Evolutionary conservation across 1,140 invertebrate species (phyloP).

Genomic region (Drosophila pectinifera): DNA sequence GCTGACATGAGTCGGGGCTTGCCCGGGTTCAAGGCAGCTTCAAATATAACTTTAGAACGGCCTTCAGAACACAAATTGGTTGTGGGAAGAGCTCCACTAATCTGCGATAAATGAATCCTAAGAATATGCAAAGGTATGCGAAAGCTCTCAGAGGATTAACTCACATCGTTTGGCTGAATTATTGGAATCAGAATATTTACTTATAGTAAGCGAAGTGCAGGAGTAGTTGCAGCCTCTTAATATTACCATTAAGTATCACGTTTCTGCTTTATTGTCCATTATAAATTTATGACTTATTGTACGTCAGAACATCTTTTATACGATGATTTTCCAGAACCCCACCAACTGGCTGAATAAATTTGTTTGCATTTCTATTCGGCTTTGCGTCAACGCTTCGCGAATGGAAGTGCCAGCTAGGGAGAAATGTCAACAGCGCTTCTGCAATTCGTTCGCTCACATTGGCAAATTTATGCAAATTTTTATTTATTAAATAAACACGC

Average conservation of each 20-base stretch:
- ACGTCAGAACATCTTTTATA: neutral
- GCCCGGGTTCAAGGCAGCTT: conserved; percentile 31
- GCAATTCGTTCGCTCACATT: conserved; percentile 43
- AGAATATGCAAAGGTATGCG: neutral
- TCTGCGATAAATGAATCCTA: conserved; percentile 1
- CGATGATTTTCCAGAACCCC: conserved; percentile 13
- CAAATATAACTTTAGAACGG: conserved; percentile 11
- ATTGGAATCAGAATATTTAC: too few relatives aligned
- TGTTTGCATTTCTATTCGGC: conserved; percentile 47
- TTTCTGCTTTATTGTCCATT: neutral
- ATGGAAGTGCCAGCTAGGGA: conserved; percentile 1
- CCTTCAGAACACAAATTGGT: conserved; percentile 7
- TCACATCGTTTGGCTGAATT: neutral
- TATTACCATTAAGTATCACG: too few relatives aligned
- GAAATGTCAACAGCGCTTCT: conserved; percentile 47
- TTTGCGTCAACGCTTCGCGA: conserved; percentile 22
- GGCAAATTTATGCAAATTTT: conserved; percentile 77
- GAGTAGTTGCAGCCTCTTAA: too few relatives aligned
- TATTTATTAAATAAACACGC: conserved; percentile 82
- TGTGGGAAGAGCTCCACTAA: conserved; percentile 34
- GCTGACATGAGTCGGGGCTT: conserved; percentile 24
- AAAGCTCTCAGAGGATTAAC: conserved; percentile 10
- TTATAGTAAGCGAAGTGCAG: too few relatives aligned
- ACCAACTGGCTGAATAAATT: conserved; percentile 39
- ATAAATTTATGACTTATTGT: conserved; percentile 40